A percentile compares a stretch with the other conserved stretches of the same genome.
phyloP scores from a whole-genome alignment of 2,888 invertebrate genomes.

The Onchidella celtica region DNA sequence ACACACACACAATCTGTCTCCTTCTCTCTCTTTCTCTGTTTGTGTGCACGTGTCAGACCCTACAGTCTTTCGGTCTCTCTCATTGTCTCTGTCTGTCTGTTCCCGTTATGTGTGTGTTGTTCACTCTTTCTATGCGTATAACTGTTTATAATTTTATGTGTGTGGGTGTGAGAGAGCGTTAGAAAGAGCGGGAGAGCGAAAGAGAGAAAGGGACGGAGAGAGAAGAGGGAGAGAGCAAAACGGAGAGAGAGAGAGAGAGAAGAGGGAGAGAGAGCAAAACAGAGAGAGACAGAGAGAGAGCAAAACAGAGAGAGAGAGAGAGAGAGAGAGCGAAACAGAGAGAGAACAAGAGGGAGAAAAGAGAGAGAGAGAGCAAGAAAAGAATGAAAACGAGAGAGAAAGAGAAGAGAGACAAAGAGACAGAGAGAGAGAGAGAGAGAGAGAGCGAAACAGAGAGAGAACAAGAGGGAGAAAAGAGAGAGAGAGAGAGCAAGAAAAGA shows the following conservation, averaged over 20 bases:
- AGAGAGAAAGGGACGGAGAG: not conserved
- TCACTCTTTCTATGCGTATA: no score
- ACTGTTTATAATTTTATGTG: no score
- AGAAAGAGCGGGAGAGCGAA: not conserved
- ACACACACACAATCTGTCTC: no score
- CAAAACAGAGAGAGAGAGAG: no score
- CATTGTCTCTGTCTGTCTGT: no score
- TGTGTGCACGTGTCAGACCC: no score
- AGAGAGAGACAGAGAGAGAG: not conserved
- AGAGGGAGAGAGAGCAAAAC: slow-evolving; percentile 8
- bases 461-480: not conserved
- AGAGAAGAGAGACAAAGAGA: slow-evolving; percentile 10
- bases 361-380: no score
- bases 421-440: not conserved
- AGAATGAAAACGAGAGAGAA: slow-evolving; percentile 5
- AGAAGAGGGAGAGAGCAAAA: not conserved
- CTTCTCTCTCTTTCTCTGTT: no score
- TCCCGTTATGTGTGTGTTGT: no score
- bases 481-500: not conserved
- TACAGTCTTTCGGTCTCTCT: no score
- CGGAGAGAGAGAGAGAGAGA: not conserved
- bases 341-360: no score
- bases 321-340: no score
- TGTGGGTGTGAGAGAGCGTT: slow-evolving; percentile 1
- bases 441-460: not conserved